phyloP scores from a whole-genome alignment of 1,140 invertebrate genomes.

The Drosophila melanica region DNA sequence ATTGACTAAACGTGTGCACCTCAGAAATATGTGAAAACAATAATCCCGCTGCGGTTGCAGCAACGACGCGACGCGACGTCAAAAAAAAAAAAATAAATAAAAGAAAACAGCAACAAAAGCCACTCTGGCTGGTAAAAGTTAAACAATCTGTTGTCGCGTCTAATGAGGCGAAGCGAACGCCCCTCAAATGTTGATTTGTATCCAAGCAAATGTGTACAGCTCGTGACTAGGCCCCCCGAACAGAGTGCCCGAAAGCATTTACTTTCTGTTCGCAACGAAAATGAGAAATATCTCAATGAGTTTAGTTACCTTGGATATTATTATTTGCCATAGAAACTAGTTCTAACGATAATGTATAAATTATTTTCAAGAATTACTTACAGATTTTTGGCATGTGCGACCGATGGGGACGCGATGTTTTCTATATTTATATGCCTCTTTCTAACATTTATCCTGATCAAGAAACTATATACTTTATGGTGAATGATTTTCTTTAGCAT shows the following conservation, averaged over 20 bases:
- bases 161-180: conserved; percentile 64
- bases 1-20: conserved; percentile 64
- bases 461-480: no score
- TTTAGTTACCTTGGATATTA: no score
- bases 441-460: no score
- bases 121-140: conserved; percentile 36
- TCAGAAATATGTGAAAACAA: conserved; percentile 78
- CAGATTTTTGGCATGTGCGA: no score
- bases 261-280: conserved; percentile 2
- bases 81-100: conserved; percentile 21
- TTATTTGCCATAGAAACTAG: no score
- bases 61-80: not conserved
- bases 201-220: conserved; percentile 23
- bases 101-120: conserved; percentile 28
- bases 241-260: conserved; percentile 2
- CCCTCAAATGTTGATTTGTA: conserved; percentile 36
- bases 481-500: no score
- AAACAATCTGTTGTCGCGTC: conserved; percentile 49
- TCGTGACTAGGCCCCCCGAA: conserved; percentile 7
- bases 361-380: no score
- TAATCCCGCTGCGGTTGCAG: conserved; percentile 36
- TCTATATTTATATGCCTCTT: no score
- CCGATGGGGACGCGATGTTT: no score
- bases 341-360: no score
- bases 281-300: no score